Evolutionary conservation across 2,113 vertebrate genomes (phyloP).

Genomic region (Seriola dumerili): DNA sequence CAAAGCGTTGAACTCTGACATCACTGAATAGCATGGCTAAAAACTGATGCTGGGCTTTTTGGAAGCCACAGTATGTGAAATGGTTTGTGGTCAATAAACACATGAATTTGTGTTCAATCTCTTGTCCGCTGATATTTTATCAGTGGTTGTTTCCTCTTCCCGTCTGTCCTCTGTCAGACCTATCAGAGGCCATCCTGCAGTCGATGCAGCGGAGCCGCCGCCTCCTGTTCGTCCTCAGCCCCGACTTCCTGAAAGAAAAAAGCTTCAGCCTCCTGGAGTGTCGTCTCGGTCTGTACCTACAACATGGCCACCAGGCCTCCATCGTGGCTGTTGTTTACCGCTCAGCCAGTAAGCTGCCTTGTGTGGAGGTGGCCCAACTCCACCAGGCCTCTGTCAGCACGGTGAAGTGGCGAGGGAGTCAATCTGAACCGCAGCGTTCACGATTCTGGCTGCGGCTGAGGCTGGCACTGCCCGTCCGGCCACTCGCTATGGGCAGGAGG

Average conservation of each 20-base stretch:
- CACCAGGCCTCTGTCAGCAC: conserved; percentile 81
- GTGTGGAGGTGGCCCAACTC: conserved; percentile 87
- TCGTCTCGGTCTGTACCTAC: conserved; percentile 90
- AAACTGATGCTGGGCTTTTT: background rate
- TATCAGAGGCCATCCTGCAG: conserved; percentile 87
- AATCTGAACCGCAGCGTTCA: conserved; percentile 84
- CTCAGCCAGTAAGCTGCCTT: conserved; percentile 80
- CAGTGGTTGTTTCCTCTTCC: background rate
- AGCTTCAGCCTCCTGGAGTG: conserved; percentile 94
- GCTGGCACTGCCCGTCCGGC: conserved; percentile 88
- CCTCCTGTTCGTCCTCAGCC: conserved; percentile 91
- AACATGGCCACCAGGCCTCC: conserved; percentile 85
- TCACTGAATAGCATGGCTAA: too few species aligned
- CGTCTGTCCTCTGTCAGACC: conserved; percentile 80
- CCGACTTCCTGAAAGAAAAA: conserved; percentile 89
- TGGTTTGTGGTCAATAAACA: too few species aligned
- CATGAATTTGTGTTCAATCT: too few species aligned
- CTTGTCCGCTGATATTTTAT: background rate
- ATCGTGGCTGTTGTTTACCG: conserved; percentile 88
- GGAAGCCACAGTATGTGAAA: too few species aligned
- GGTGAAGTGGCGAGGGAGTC: conserved; percentile 89
- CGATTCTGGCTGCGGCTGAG: conserved; percentile 92
- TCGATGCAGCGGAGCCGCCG: conserved; percentile 92
- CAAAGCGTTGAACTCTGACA: too few species aligned
- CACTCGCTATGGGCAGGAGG: conserved; percentile 84